Evolutionary conservation across 2,113 vertebrate genomes (phyloP), one percentile per base, ranked within the genome.

Genomic region (Engraulis encrasicolus): DNA sequence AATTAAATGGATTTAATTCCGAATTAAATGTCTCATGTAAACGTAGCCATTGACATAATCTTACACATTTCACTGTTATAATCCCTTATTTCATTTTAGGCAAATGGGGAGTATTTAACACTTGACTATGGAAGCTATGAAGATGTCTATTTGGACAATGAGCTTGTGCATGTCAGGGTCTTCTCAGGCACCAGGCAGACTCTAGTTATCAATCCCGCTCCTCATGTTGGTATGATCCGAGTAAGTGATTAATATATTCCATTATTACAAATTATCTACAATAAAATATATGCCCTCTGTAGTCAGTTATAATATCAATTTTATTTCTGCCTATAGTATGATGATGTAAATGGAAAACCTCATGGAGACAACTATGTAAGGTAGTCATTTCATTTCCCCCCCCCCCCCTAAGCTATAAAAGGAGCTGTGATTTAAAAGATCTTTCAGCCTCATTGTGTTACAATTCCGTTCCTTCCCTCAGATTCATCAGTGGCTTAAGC

Each of bases 401-500:
- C n/a, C n/a, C n/a, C n/a, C n/a, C n/a, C 14, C 4, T 66, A 12
- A 66, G 0, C 1, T 0, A 14, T 15, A 27, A 66, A 66, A 66
- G n/a, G n/a, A 31, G 23, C 23, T 31, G 14, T 1, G 52, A n/a
- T 58, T 58, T 27, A 27, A 66, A 61, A 61, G n/a, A 1, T 9
- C 31, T 66, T 66, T 23, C n/a, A 31, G 58, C n/a, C 23, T 15
- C 58, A 61, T 27, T 61, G 58, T 3, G 23, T 31, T 15, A 78
- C 50, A 23, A 38, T 38, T 80, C 0, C 78, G 6, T 81, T 23
- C 6, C 38, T 86, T 48, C 34, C 92, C 88, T 92, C 93, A 99
- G 98, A 90, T 97, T 99, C 92, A 82, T 98, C 80, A 99, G 96
- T 86, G 92, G n/a, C n/a, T n/a, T n/a, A n/a, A n/a, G 52, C 87